These are phyloP conservation scores for Dasypus novemcinctus DNA, from an alignment of 2,113 vertebrate species.

Conservation along the genomic window DNA sequence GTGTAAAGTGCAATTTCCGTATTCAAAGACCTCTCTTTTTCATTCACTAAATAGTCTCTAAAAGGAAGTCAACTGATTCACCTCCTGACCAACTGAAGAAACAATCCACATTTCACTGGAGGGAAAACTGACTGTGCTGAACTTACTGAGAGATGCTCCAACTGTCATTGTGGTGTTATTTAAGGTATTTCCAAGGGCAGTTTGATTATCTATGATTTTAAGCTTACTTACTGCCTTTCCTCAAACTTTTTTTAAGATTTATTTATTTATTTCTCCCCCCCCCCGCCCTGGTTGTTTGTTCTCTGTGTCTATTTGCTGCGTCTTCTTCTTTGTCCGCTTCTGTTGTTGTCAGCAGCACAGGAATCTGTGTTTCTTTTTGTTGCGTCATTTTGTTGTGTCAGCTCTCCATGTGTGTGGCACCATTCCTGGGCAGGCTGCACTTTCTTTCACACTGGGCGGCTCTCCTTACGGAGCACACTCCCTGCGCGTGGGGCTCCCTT, in stretches of 20 bases:
- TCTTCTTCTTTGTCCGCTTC: too few species aligned
- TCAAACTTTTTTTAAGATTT: not conserved
- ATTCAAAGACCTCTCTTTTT: not conserved
- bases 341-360: too few species aligned
- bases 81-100: not conserved
- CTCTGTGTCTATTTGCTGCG: too few species aligned
- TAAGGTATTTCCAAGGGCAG: not conserved
- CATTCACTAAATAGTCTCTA: not conserved
- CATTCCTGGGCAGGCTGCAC: too few species aligned
- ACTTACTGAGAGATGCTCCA: not conserved
- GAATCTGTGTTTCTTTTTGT: too few species aligned
- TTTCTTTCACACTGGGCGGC: too few species aligned
- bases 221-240: not conserved
- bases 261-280: too few species aligned
- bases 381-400: too few species aligned
- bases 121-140: not conserved
- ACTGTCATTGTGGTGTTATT: not conserved
- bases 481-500: too few species aligned
- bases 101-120: not conserved
- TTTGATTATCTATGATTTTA: not conserved
- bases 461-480: too few species aligned
- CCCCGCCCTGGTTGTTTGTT: too few species aligned
- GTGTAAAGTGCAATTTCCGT: not conserved
- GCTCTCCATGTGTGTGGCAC: too few species aligned
- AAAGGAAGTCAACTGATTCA: not conserved